These are phyloP conservation scores for Ostrea edulis DNA, from an alignment of 1,140 invertebrate genomes.

Conservation along the genomic window DNA sequence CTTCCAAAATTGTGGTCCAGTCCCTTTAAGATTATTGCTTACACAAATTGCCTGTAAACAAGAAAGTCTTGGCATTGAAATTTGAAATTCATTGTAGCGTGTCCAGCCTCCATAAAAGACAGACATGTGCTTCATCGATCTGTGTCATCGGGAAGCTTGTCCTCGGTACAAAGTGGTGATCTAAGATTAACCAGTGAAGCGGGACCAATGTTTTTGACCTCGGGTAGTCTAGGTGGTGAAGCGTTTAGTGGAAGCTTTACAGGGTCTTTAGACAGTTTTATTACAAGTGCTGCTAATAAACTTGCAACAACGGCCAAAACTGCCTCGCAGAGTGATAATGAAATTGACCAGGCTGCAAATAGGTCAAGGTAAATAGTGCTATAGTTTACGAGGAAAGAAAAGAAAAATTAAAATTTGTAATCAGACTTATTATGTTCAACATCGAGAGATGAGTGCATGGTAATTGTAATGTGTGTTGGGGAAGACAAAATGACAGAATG, in stretches of 20 bases:
- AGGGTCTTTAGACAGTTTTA: conserved; percentile 55
- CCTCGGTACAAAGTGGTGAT: background rate
- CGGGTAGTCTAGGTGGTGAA: conserved; percentile 18
- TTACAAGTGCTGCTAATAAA: conserved; percentile 39
- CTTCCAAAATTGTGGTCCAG: too few relatives aligned
- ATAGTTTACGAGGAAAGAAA: too few relatives aligned
- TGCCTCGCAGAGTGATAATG: conserved; percentile 47
- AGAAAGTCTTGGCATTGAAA: background rate
- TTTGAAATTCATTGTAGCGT: background rate
- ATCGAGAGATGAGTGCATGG: too few relatives aligned
- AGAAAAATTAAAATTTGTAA: too few relatives aligned
- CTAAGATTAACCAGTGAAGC: conserved; percentile 32
- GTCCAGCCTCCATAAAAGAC: background rate
- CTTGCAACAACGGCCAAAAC: conserved; percentile 15
- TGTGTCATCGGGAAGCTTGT: conserved; percentile 33
- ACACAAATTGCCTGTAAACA: too few relatives aligned
- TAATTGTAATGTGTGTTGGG: too few relatives aligned
- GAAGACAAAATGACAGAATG: too few relatives aligned
- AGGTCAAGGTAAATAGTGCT: conserved; percentile 43
- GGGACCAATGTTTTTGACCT: conserved; percentile 38
- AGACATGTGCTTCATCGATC: background rate
- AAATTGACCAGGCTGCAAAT: conserved; percentile 46
- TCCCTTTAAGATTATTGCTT: too few relatives aligned
- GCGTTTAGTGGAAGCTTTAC: conserved; percentile 42
- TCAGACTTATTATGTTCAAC: too few relatives aligned